Conservation (phyloP, 2,113 vertebrate genomes). For the Phaethornis superciliosus region DNA sequence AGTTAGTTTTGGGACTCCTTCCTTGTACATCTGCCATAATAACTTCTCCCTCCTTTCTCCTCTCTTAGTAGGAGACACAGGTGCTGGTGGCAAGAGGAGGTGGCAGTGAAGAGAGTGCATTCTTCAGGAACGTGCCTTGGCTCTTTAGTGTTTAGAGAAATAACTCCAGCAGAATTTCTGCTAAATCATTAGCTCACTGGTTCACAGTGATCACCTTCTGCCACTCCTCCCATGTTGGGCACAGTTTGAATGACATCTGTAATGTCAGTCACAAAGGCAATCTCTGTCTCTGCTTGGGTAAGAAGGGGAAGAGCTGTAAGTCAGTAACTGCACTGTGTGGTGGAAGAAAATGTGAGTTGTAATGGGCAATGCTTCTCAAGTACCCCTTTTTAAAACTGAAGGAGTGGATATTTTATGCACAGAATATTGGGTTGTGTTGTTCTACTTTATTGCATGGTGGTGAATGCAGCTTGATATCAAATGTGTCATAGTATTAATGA, state of each 20-base stretch:
- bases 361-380: not conserved
- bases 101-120: not conserved
- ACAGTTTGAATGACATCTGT: not conserved
- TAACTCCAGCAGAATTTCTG: no score
- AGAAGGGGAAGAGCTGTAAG: accelerated
- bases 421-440: not conserved
- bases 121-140: no score
- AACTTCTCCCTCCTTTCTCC: not conserved
- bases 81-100: not conserved
- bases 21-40: not conserved
- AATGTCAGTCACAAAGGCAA: not conserved
- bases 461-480: not conserved
- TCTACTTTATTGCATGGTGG: not conserved
- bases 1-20: not conserved
- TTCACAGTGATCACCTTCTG: accelerated
- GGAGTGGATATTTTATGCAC: not conserved
- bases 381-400: not conserved
- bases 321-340: not conserved
- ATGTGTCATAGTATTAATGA: not conserved
- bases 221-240: not conserved
- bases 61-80: not conserved
- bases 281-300: not conserved
- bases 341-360: not conserved
- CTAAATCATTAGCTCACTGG: no score
- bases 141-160: no score